phyloP scores from a whole-genome alignment of 2,113 vertebrate species.

The Indri indri region DNA sequence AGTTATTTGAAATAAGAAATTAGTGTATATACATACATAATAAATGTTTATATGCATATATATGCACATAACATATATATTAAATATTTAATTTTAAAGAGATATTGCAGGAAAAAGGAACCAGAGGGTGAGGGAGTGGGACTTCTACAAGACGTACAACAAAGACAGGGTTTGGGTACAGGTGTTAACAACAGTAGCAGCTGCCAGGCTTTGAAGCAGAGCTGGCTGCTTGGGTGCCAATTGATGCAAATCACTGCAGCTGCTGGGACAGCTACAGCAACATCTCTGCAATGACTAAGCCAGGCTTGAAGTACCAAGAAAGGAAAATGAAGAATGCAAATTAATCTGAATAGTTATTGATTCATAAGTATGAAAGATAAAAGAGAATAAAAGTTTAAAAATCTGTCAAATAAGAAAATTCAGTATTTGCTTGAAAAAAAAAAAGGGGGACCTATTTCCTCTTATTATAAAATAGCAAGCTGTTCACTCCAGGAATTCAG shows the following conservation, averaged over 20 bases:
- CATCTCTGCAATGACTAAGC: not conserved
- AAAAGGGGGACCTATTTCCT: not conserved
- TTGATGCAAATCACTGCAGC: not conserved
- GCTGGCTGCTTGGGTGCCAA: not conserved
- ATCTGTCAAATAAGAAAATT: slow-evolving; percentile 4
- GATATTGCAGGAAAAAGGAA: not conserved
- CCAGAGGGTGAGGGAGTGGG: not conserved
- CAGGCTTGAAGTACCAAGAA: not conserved
- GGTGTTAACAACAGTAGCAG: not conserved
- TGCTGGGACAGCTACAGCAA: not conserved
- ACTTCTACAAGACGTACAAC: not conserved
- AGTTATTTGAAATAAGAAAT: not conserved
- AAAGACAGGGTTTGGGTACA: not conserved
- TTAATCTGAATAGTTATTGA: not conserved
- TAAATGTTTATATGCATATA: too few relatives aligned
- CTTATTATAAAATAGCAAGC: not conserved
- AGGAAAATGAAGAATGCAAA: not conserved
- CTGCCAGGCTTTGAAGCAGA: not conserved
- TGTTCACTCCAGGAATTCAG: slow-evolving; percentile 8
- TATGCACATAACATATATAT: not conserved
- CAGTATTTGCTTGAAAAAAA: not conserved
- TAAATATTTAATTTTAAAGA: not conserved
- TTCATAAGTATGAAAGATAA: not conserved
- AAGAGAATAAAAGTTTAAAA: not conserved
- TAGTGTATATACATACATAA: not conserved